Percentiles rank a stretch among this genome's conserved stretches.
Conservation (phyloP, 2,888 invertebrate genomes). For the Brachylomia viminalis region DNA sequence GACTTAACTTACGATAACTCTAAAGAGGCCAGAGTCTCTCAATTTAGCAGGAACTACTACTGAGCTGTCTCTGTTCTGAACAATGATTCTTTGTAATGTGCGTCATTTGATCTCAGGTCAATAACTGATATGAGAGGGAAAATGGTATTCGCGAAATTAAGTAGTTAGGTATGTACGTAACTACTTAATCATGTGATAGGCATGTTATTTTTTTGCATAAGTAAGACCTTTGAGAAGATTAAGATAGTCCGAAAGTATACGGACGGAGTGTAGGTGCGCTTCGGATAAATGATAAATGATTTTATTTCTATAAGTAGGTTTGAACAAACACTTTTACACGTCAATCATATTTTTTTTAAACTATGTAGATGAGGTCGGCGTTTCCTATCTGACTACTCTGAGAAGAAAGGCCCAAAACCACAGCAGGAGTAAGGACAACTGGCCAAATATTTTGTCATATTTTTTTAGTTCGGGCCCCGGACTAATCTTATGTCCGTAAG, state of each 20-base stretch:
- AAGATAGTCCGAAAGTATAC: background rate
- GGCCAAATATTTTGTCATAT: too few relatives aligned
- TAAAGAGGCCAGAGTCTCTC: background rate
- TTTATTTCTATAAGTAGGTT: too few relatives aligned
- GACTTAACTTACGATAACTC: background rate
- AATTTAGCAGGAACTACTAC: constrained; percentile 19
- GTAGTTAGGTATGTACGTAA: background rate
- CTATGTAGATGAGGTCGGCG: too few relatives aligned
- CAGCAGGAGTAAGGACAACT: too few relatives aligned
- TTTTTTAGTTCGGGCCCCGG: too few relatives aligned
- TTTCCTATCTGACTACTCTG: too few relatives aligned
- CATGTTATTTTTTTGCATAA: background rate
- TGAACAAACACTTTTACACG: too few relatives aligned
- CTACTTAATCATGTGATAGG: too few relatives aligned
- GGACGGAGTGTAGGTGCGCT: background rate
- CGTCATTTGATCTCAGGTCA: constrained; percentile 47
- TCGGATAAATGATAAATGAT: too few relatives aligned
- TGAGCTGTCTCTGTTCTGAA: constrained; percentile 26
- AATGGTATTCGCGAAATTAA: constrained; percentile 2
- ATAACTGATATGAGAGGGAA: constrained; percentile 12
- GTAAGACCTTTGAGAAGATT: background rate
- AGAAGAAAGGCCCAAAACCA: too few relatives aligned
- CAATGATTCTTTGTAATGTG: constrained; percentile 21
- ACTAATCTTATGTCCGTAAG: too few relatives aligned
- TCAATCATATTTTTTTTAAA: too few relatives aligned